Evolutionary conservation across 1,140 invertebrate species (phyloP), one percentile per base, ranked within the genome.

Genomic region (Himalopsyche phryganea): DNA sequence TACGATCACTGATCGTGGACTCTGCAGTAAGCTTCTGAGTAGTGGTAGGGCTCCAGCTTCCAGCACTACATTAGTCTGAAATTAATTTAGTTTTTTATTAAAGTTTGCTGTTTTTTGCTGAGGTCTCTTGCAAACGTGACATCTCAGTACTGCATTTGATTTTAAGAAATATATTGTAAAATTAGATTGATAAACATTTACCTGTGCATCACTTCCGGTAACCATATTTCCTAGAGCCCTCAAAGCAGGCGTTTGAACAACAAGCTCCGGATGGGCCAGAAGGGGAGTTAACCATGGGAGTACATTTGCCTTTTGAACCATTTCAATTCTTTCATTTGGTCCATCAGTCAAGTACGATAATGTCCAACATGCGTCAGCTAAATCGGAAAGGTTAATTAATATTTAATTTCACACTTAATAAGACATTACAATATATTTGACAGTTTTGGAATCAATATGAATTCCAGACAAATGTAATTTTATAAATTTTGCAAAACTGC

Each of bases 321-420:
- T 83, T 72, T 91, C 93, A 66, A 98, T 98, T 69, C 94, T 93
- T 19, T 94, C 89, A 72, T 97, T 96, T 0, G 89, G 85, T 1
- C 94, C 94, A 75, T 98, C 95, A 2, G 94, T 96, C 3, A 98
- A 76, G 71, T 98, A 98, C 0, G 94, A 98, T n/a, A 98, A 75
- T 0, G 96, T 93, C 96, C 96, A 99, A 68, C 96, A 96, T 6
- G 94, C 86, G 76, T 98, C 96, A 45, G 92, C 88, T 85, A 66
- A 72, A 73, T 13, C 3, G 38, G 5, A 40, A n/a, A 4, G n/a
- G n/a, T 13, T 40, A 3, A 13, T 28, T 28, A 28, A 28, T 28
- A 28, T 28, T 28, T 28, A 28, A 3, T 28, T 28, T 28, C 23
- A 28, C 23, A 28, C n/a, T n/a, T n/a, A n/a, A n/a, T n/a, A n/a